Evolutionary conservation across 2,113 vertebrate species (phyloP).

Genomic region (Eretmochelys imbricata): DNA sequence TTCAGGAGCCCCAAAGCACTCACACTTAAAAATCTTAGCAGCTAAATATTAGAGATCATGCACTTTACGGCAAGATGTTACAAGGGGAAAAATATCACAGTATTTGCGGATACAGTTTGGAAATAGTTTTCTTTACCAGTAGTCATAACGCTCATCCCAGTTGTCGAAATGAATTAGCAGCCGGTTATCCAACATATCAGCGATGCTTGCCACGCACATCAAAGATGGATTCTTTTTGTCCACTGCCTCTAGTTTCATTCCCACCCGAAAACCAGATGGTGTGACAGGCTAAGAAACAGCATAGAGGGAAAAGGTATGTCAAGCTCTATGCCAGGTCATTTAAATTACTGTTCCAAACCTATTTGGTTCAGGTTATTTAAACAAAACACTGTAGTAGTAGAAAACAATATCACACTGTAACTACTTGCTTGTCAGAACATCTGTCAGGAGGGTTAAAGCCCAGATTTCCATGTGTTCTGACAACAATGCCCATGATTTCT

Average conservation of each 20-base stretch:
- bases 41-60: not conserved
- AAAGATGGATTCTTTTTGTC: slow-evolving; percentile 89
- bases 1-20: not conserved
- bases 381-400: not conserved
- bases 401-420: fast-evolving
- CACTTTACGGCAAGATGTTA: not conserved
- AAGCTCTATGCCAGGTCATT: fast-evolving
- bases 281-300: slow-evolving; percentile 82
- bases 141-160: slow-evolving; percentile 91
- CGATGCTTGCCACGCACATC: slow-evolving; percentile 88
- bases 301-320: not conserved
- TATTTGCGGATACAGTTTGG: not conserved
- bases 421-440: no score
- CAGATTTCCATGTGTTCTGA: not conserved
- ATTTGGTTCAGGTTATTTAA: not conserved
- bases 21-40: not conserved
- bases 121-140: slow-evolving; percentile 80
- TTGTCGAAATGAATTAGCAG: slow-evolving; percentile 92
- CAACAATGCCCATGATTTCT: not conserved
- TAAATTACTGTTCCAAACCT: not conserved
- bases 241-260: slow-evolving; percentile 93
- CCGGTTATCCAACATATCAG: slow-evolving; percentile 88
- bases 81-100: not conserved
- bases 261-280: slow-evolving; percentile 88
- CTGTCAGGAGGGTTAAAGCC: not conserved